Percentiles rank a stretch among this genome's conserved stretches.
Evolutionary conservation across 2,888 invertebrate species (phyloP).

Genomic region (Polydrusus tereticollis): DNA sequence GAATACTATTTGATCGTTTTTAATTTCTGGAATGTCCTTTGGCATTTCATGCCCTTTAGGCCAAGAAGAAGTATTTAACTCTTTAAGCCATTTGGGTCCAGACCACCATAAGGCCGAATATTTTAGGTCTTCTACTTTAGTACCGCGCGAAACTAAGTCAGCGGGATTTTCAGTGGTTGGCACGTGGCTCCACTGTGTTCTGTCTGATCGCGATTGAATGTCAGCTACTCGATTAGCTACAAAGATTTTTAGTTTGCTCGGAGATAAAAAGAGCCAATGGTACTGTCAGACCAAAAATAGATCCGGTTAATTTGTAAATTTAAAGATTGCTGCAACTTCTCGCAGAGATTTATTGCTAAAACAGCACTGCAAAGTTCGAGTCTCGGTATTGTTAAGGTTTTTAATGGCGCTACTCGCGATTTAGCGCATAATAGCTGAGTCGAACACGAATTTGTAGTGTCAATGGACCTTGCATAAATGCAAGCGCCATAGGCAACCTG

Average conservation of each 20-base stretch:
- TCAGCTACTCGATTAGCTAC: conserved; percentile 27
- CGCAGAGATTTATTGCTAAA: conserved; percentile 11
- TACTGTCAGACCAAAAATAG: conserved; percentile 30
- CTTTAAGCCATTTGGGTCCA: conserved; percentile 7
- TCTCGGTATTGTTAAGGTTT: conserved; percentile 33
- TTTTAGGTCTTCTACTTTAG: not conserved
- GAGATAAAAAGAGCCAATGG: conserved; percentile 27
- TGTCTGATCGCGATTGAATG: conserved; percentile 3
- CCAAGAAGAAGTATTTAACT: not conserved
- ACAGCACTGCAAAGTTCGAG: conserved; percentile 38
- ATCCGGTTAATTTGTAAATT: not conserved
- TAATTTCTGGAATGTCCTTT: too few relatives aligned
- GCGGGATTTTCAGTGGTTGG: conserved; percentile 13
- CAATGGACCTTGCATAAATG: conserved; percentile 21
- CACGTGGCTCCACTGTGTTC: not conserved
- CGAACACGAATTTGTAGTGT: not conserved
- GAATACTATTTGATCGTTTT: too few relatives aligned
- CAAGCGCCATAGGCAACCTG: too few relatives aligned
- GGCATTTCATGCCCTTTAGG: too few relatives aligned
- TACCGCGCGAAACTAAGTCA: conserved; percentile 17
- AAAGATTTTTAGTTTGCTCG: conserved; percentile 23
- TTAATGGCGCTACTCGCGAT: conserved; percentile 30
- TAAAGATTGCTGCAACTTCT: conserved; percentile 3
- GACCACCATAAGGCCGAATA: conserved; percentile 9
- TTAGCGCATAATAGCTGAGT: conserved; percentile 30